A percentile compares a stretch with the other conserved stretches of the same genome.
Conservation (phyloP, 1,140 invertebrate species). For the Drosophila chauvacae region DNA sequence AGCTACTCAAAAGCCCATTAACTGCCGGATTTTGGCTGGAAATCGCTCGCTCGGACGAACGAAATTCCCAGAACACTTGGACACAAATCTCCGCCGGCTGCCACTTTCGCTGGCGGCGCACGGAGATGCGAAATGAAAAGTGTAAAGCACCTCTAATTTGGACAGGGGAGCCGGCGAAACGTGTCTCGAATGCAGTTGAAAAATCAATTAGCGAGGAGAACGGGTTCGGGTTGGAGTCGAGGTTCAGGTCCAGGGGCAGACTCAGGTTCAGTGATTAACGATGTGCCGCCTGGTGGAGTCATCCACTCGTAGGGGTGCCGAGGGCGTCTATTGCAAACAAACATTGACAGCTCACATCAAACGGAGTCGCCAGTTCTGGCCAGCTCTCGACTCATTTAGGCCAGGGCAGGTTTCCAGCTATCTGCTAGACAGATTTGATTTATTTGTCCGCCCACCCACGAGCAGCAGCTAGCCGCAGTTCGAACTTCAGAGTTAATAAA, state of each 20-base stretch:
- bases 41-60: constrained; percentile 2
- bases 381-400: constrained; percentile 19
- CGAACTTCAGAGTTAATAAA: constrained; percentile 52
- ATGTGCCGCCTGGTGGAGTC: constrained; percentile 41
- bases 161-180: constrained; percentile 33
- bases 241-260: constrained; percentile 2
- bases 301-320: constrained; percentile 11
- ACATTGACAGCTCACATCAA: constrained; percentile 67
- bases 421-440: constrained; percentile 74
- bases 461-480: constrained; percentile 39
- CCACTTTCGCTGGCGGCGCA: constrained; percentile 69
- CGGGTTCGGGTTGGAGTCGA: constrained; percentile 20
- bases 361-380: constrained; percentile 31
- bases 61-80: constrained; percentile 37
- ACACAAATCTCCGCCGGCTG: constrained; percentile 20
- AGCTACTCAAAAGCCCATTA: constrained; percentile 77
- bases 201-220: constrained; percentile 68
- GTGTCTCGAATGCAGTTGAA: constrained; percentile 50
- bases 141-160: constrained; percentile 68
- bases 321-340: constrained; percentile 48
- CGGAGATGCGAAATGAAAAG: constrained; percentile 68
- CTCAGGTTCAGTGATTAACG: constrained; percentile 64
- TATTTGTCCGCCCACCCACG: constrained; percentile 71
- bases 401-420: constrained; percentile 55
- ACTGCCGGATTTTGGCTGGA: constrained; percentile 32